Conservation (phyloP, 2,888 invertebrate genomes). For the Halocaridina rubra region DNA sequence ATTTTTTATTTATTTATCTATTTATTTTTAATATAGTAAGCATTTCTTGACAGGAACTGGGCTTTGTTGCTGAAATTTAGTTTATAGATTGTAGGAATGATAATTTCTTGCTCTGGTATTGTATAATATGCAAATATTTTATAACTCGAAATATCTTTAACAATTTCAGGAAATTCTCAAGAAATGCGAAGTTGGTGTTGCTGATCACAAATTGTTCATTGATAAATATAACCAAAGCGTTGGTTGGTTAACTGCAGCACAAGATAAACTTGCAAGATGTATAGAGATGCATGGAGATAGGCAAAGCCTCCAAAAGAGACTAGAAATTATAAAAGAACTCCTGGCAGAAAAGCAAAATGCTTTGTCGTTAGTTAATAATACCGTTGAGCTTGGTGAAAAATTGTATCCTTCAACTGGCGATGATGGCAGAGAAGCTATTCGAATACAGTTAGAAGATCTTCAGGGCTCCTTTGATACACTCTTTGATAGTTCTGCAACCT, state of each 20-base stretch:
- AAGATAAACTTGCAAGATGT: slow-evolving; percentile 76
- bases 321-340: slow-evolving; percentile 79
- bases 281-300: slow-evolving; percentile 71
- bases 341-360: slow-evolving; percentile 81
- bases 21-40: no score
- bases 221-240: slow-evolving; percentile 87
- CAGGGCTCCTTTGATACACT: slow-evolving; percentile 84
- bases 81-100: no score
- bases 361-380: slow-evolving; percentile 81
- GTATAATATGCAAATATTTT: no score
- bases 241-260: slow-evolving; percentile 82
- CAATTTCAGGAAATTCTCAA: slow-evolving; percentile 83
- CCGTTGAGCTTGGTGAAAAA: slow-evolving; percentile 89
- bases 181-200: slow-evolving; percentile 89
- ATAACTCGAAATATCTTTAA: no score
- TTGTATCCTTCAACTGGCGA: slow-evolving; percentile 86
- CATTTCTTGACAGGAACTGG: no score
- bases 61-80: no score
- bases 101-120: no score
- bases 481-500: slow-evolving; percentile 82
- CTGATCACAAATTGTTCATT: slow-evolving; percentile 82
- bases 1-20: no score
- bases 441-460: slow-evolving; percentile 84
- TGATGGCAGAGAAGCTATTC: slow-evolving; percentile 87
- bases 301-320: slow-evolving; percentile 78